These are phyloP conservation scores for Mythimna vitellina DNA, from an alignment of 2,888 invertebrate species.

Conservation along the genomic window DNA sequence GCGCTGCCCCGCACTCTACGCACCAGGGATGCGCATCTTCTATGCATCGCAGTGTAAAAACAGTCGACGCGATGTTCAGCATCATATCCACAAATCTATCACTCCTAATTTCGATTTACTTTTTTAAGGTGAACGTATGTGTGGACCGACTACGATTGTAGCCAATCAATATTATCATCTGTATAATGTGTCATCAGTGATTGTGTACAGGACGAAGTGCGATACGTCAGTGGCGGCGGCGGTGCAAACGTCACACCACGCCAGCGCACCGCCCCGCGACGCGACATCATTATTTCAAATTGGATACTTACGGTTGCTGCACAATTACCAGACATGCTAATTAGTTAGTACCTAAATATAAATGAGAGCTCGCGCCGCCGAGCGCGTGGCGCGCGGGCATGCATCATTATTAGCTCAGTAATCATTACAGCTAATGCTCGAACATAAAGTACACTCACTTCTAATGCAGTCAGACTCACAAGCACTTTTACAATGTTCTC, in stretches of 20 bases:
- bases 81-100: too few species aligned
- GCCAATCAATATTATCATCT: neutral
- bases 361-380: neutral
- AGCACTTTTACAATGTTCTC: neutral
- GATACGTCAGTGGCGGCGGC: neutral
- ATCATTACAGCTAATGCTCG: slow-evolving; percentile 6
- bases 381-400: too few species aligned
- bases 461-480: neutral
- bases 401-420: neutral
- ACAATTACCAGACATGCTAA: slow-evolving; percentile 15
- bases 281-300: slow-evolving; percentile 28
- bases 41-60: too few species aligned
- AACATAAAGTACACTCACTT: neutral
- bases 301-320: slow-evolving; percentile 29
- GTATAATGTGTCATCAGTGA: neutral
- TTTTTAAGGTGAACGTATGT: too few species aligned
- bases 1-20: too few species aligned
- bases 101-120: too few species aligned
- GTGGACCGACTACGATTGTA: too few species aligned
- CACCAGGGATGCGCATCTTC: too few species aligned
- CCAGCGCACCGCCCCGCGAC: neutral
- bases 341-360: slow-evolving; percentile 21
- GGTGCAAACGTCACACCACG: neutral
- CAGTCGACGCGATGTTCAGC: too few species aligned
- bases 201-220: neutral